These are phyloP conservation scores for Tragelaphus eurycerus DNA, from an alignment of 2,797 vertebrate genomes.

Conservation along the genomic window DNA sequence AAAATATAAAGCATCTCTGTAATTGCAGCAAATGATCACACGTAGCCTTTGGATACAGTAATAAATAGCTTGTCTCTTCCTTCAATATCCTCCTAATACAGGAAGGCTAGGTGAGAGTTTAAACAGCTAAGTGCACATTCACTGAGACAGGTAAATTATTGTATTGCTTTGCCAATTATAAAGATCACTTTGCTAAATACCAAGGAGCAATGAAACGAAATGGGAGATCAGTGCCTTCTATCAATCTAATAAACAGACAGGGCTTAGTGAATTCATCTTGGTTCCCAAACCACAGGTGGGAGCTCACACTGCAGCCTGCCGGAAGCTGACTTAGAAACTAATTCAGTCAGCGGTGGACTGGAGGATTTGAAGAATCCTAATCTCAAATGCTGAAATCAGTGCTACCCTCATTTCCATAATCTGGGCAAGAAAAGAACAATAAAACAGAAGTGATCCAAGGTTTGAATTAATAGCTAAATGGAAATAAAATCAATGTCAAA, in stretches of 20 bases:
- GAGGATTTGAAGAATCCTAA: not conserved
- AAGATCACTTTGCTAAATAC: constrained; percentile 2
- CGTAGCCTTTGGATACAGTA: not conserved
- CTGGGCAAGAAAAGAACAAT: not conserved
- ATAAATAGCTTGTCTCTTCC: not conserved
- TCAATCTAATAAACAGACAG: not conserved
- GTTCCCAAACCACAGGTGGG: not conserved
- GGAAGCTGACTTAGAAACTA: not conserved
- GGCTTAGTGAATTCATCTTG: not conserved
- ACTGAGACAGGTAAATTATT: not conserved
- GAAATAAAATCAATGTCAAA: constrained; percentile 13
- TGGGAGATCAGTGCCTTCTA: not conserved
- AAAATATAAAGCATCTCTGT: not conserved
- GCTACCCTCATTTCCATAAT: not conserved
- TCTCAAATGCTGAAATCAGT: not conserved
- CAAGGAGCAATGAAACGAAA: not conserved
- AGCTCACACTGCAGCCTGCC: not conserved
- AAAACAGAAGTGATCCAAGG: not conserved
- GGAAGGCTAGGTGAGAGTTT: not conserved
- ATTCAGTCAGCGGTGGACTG: not conserved
- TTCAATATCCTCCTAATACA: not conserved
- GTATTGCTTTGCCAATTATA: not conserved
- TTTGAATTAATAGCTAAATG: not conserved
- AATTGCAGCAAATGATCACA: not conserved
- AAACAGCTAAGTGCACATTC: not conserved